Evolutionary conservation across 2,113 vertebrate genomes (phyloP).

Genomic region (Periophthalmodon schlosseri): DNA sequence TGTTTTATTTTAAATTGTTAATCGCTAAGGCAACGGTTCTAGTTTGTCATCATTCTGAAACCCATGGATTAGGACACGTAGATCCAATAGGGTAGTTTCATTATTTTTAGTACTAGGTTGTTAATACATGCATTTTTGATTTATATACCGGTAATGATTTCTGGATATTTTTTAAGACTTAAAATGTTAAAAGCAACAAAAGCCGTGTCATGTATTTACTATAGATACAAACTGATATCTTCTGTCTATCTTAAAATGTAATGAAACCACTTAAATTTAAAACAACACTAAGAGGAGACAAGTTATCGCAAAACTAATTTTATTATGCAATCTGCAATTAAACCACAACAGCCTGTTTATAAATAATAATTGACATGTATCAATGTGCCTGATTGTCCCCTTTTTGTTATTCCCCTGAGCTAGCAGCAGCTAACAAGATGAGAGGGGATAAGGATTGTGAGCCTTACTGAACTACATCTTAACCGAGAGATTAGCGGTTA

Average conservation of each 20-base stretch:
- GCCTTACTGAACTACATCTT: conserved; percentile 27
- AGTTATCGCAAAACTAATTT: background rate
- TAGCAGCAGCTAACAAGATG: conserved; percentile 55
- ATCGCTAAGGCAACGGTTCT: too few species aligned
- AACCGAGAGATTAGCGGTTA: conserved; percentile 29
- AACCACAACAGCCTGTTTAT: background rate
- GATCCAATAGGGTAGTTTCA: background rate
- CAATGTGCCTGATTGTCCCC: background rate
- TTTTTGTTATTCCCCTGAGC: conserved; percentile 32
- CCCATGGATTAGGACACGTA: background rate
- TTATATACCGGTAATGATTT: background rate
- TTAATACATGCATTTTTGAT: background rate
- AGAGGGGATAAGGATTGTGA: conserved; percentile 53
- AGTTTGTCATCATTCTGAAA: too few species aligned
- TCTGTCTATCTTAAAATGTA: background rate
- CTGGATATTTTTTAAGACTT: background rate
- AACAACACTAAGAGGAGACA: background rate
- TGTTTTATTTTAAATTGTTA: too few species aligned
- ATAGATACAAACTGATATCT: background rate
- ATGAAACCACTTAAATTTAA: background rate
- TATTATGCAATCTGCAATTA: background rate
- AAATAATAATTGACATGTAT: background rate
- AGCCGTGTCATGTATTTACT: background rate
- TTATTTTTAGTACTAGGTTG: background rate
- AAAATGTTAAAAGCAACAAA: background rate